Conservation (phyloP, 2,113 vertebrate species). For the Riparia riparia region DNA sequence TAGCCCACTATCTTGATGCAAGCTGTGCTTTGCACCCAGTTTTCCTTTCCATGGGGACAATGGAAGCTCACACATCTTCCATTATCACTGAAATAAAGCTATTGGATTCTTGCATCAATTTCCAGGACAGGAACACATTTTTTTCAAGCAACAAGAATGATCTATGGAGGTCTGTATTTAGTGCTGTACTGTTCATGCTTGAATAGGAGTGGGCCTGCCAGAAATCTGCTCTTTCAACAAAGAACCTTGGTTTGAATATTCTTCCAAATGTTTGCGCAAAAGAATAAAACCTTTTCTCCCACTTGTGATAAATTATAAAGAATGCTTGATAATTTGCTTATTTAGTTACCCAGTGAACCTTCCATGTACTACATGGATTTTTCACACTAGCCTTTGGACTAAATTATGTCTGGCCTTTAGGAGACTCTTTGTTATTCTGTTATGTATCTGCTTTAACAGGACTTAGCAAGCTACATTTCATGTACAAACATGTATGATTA, state of each 20-base stretch:
- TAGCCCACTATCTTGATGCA: not conserved
- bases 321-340: not conserved
- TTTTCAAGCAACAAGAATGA: not conserved
- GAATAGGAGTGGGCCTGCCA: not conserved
- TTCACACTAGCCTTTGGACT: not conserved
- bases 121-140: not conserved
- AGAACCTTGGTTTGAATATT: not conserved
- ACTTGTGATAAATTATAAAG: not conserved
- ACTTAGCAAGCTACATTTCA: not conserved
- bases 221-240: not conserved
- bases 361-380: not conserved
- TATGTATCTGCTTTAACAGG: not conserved
- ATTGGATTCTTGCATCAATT: not conserved
- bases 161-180: not conserved
- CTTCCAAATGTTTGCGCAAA: not conserved
- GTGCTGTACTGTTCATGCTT: not conserved
- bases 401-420: not conserved
- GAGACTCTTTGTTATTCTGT: not conserved
- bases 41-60: not conserved
- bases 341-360: not conserved
- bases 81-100: not conserved
- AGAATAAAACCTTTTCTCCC: rapidly evolving
- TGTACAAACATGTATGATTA: not conserved
- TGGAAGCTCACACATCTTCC: not conserved
- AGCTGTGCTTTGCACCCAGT: not conserved